Evolutionary conservation across 2,888 invertebrate genomes (phyloP), one percentile per base, ranked within the genome.

Genomic region (Epistrophe grossulariae): DNA sequence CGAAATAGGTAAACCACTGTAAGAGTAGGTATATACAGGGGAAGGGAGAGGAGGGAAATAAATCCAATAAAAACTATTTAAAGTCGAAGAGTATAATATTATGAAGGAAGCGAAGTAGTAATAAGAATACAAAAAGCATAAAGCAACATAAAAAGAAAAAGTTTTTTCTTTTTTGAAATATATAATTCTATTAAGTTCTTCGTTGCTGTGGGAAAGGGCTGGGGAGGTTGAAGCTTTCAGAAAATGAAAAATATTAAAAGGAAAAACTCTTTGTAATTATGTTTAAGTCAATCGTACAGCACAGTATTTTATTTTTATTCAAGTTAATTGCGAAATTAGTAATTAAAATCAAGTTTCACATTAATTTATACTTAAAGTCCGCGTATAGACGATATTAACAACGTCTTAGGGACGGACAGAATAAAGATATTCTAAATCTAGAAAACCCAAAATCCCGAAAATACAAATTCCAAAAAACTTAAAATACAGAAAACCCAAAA

Each of bases 31-130:
- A 31, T n/a, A 3, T 24, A 24, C 2, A 2, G 35, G 35, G 8
- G 9, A 35, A 9, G 19, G 43, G 70, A 13, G 40, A 6, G 68
- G 24, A 13, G 24, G 31, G 28, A 62, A 45, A 66, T 59, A 79
- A 85, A 78, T 73, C 73, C 78, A 85, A 82, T 78, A 82, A 85
- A 85, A 85, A 73, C 81, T 85, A 81, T 81, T 85, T 71, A 48
- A 78, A 79, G 82, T 60, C 62, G 70, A 50, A 38, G 10, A 48
- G 28, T 15, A 50, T 50, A 45, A n/a, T 57, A 17, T 68, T 68
- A 68, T 66, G 17, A 52, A 71, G 82, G 66, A 77, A 72, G 71
- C 50, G 48, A 72, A 77, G 77, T 73, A 85, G 55, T 62, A 72
- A 64, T 28, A 64, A 24, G 24, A 24, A 77, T 72, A 74, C 40